These are phyloP conservation scores for Acrocyrtus sp. DNA, from an alignment of 2,888 invertebrate genomes.

Conservation along the genomic window DNA sequence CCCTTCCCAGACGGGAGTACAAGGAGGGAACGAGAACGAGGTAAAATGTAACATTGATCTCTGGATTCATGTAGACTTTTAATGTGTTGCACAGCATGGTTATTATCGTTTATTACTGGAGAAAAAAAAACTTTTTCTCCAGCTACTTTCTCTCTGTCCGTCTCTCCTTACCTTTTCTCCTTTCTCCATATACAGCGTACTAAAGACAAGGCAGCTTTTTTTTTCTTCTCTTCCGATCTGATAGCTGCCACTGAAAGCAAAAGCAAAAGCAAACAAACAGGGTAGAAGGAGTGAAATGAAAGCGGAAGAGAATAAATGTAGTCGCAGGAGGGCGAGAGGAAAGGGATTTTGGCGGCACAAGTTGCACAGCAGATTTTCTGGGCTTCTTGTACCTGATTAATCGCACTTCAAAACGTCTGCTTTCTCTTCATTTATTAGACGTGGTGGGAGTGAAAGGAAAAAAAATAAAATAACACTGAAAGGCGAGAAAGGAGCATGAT, in stretches of 20 bases:
- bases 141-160: conserved; percentile 4
- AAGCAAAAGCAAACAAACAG: too few relatives aligned
- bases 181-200: too few relatives aligned
- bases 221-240: too few relatives aligned
- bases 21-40: conserved; percentile 30
- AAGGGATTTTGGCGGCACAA: too few relatives aligned
- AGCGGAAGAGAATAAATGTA: too few relatives aligned
- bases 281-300: too few relatives aligned
- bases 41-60: conserved; percentile 25
- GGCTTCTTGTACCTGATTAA: conserved; percentile 42
- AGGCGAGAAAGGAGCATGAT: not conserved
- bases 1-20: conserved; percentile 18
- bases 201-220: too few relatives aligned
- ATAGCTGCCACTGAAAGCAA: too few relatives aligned
- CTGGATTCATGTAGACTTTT: conserved; percentile 23
- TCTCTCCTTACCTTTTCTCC: not conserved
- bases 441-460: too few relatives aligned
- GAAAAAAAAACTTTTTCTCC: conserved; percentile 40
- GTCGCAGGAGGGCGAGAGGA: too few relatives aligned
- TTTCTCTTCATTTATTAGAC: conserved; percentile 49
- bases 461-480: too few relatives aligned
- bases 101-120: conserved; percentile 46
- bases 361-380: too few relatives aligned
- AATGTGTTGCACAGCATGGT: conserved; percentile 44
- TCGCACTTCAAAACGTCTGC: conserved; percentile 52